Base-by-base conservation (phyloP, 2,113 vertebrate genomes). In the Tachuris rubrigastra region DNA sequence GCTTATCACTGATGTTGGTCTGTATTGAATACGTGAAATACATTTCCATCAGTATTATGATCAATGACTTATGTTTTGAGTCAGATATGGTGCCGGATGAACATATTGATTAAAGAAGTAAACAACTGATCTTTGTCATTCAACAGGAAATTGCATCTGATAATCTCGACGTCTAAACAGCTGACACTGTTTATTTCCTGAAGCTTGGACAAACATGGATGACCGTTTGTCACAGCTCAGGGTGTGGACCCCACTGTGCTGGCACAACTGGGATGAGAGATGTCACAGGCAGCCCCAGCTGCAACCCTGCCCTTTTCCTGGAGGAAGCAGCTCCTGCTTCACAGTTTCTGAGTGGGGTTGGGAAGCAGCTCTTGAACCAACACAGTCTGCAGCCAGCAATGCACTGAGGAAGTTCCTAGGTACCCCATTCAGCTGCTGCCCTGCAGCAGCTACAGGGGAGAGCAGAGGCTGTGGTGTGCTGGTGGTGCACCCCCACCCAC, bases 401-500 rank as follows among this genome's bases (percentile, higher is more conserved):
- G 27, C 1, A 5, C 18, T 20, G 50, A 53, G 56, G 8, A 8
- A 15, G 18, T 39, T 85, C 50, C 35, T 66, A 14, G 5, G 2
- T 6, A 12, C 5, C 23, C 42, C 2, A 1, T 17, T 41, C 59
- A 72, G 49, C 27, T 67, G 41, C 39, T 62, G 14, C 75, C 18
- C 23, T 63, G 56, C 37, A 63, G 23, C 42, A 50, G n/a, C 42
- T 14, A 15, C 6, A 17, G 28, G 30, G 30, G 68, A 28, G 13
- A 47, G 41, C 41, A 60, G 55, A 56, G 42, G 33, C 42, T 46
- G 33, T 23, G 30, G 14, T 20, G 35, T 28, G 4, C 23, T 15
- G 25, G 21, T 28, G 18, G 62, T 1, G 2, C 27, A 39, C 7
- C 14, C 19, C 8, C 15, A 2, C 0, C 0, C 59, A 12, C 0